Evolutionary conservation across 35 echinoderm and acorn worm genomes (phyloP), one percentile per base, ranked within the genome.

Genomic region (Hemicentrotus pulcherrimus): DNA sequence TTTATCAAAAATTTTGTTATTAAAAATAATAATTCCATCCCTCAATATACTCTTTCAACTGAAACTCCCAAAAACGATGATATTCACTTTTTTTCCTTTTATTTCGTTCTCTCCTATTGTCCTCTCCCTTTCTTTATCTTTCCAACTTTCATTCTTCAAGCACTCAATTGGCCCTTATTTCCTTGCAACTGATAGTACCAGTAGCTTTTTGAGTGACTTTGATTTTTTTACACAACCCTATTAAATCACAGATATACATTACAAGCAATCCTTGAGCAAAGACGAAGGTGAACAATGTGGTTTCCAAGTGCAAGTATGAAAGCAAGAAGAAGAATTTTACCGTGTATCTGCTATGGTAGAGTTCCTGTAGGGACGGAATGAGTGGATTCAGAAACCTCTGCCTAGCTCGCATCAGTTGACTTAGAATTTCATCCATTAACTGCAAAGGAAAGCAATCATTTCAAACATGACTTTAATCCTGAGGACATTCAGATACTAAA

Each of bases 361-460:
- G 55, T 86, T 98, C 97, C 47, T 98, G 96, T 94, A 98, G 45
- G 41, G 97, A 94, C 88, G 96, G 96, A 50, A 91, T 95, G 86
- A 86, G 88, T 86, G 97, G 97, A 94, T 98, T 98, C 2, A 98
- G 95, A n/a, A 98, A 86, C 59, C 96, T 89, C 95, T 98, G 97
- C 58, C 96, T 95, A 13, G 96, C 97, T 41, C 96, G 95, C 96
- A 97, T 86, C 24, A 98, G 94, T 35, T 98, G 97, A 96, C 70
- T 86, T 86, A 97, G 95, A 31, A 97, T 94, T 55, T 95, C 96
- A 94, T 98, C 96, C 96, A 98, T 98, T 33, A 98, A 89, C 97
- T 97, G 61, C 47, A 78, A 28, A 92, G 47, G 22, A 94, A 16
- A 86, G 92, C 6, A 45, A 47, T 41, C 10, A 30, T 33, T 31